Conservation (phyloP, 2,113 vertebrate species). For the Corapipo altera region DNA sequence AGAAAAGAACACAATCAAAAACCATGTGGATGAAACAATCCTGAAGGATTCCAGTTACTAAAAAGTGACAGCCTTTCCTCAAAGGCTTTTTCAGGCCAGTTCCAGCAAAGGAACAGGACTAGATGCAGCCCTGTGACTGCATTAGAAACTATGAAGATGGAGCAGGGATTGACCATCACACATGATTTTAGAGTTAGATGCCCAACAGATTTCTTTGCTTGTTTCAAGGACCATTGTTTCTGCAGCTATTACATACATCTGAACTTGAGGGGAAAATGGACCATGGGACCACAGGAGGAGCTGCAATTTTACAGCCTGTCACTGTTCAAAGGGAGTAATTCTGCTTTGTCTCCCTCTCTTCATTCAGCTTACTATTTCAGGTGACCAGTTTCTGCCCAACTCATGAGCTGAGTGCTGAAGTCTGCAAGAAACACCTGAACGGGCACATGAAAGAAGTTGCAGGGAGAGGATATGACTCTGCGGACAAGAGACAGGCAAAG, state of each 20-base stretch:
- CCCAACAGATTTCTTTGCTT: neutral
- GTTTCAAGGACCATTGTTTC: neutral
- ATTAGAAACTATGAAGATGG: neutral
- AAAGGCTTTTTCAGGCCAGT: neutral
- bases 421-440: neutral
- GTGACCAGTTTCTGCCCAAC: neutral
- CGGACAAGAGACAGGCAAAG: neutral
- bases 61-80: neutral
- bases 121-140: neutral
- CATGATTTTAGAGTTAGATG: neutral
- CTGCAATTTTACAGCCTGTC: neutral
- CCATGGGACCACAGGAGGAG: neutral
- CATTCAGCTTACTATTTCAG: neutral
- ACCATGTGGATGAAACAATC: neutral
- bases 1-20: neutral
- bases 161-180: neutral
- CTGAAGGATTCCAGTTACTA: neutral
- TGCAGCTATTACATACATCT: neutral
- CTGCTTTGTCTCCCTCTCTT: neutral
- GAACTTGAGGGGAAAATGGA: neutral
- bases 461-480: neutral
- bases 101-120: neutral
- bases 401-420: neutral
- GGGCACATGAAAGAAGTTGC: neutral
- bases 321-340: neutral